phyloP scores from a whole-genome alignment of 2,797 vertebrate species.

The Gymnocypris eckloni region DNA sequence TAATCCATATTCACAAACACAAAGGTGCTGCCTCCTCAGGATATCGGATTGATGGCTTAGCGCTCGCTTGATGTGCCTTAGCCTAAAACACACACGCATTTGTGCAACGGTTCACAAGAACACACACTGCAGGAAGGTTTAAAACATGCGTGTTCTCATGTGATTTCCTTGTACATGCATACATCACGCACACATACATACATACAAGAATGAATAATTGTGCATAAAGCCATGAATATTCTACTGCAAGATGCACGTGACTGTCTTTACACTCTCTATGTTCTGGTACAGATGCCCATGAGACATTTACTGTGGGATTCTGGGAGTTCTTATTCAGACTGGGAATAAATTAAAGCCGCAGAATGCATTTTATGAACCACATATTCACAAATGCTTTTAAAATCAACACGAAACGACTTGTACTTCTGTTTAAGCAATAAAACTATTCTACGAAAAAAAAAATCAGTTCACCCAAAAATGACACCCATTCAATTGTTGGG shows the following conservation, averaged over 20 bases:
- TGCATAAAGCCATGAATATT: not conserved
- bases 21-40: constrained; percentile 30
- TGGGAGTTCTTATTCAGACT: constrained; percentile 5
- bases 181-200: not conserved
- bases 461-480: not conserved
- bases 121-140: constrained; percentile 6
- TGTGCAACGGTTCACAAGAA: not conserved
- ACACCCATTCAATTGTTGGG: not conserved
- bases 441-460: not conserved
- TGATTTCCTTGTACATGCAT: not conserved
- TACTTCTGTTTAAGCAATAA: not conserved
- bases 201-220: not conserved
- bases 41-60: constrained; percentile 39
- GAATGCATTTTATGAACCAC: not conserved
- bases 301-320: constrained; percentile 15
- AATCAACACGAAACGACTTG: not conserved
- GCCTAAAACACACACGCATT: constrained; percentile 1
- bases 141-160: not conserved
- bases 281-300: constrained; percentile 27
- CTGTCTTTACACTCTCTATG: constrained; percentile 1
- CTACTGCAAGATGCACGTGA: constrained; percentile 12
- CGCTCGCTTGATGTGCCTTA: constrained; percentile 31
- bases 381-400: not conserved
- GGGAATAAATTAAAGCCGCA: not conserved
- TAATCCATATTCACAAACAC: constrained; percentile 50